phyloP scores from a whole-genome alignment of 2,797 vertebrate species.

The Falco peregrinus region DNA sequence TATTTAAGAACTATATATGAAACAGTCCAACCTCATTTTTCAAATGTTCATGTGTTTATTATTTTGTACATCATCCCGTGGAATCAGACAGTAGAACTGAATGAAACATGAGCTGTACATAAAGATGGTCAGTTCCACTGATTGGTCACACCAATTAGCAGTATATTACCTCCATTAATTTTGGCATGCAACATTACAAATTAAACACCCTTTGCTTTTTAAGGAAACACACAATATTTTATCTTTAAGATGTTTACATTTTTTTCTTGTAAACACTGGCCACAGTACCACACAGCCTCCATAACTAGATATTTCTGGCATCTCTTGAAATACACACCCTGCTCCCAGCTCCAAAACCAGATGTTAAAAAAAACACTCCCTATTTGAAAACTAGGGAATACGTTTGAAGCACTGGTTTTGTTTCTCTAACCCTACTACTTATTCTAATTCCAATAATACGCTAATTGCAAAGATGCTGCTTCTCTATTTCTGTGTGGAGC shows the following conservation, averaged over 20 bases:
- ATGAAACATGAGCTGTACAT: background rate
- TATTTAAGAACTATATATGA: slow-evolving; percentile 24
- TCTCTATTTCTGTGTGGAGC: background rate
- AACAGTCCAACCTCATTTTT: background rate
- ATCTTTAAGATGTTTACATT: slow-evolving; percentile 50
- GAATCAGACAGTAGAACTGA: background rate
- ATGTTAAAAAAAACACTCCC: background rate
- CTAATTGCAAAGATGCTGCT: background rate
- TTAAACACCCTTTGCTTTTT: slow-evolving; percentile 18
- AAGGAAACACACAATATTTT: slow-evolving; percentile 1
- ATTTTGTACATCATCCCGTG: background rate
- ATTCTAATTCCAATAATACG: background rate
- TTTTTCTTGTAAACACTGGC: background rate
- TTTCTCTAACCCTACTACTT: background rate
- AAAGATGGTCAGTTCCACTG: background rate
- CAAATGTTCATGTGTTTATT: background rate
- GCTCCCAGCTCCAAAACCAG: background rate
- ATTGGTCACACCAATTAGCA: background rate
- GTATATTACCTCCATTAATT: slow-evolving; percentile 45
- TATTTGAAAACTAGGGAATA: background rate
- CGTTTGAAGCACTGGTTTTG: background rate
- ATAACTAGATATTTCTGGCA: background rate
- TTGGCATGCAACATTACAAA: background rate
- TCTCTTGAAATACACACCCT: background rate
- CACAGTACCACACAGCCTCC: background rate